These are phyloP conservation scores for Pipistrellus nathusii DNA, from an alignment of 2,797 vertebrate genomes.

Conservation along the genomic window DNA sequence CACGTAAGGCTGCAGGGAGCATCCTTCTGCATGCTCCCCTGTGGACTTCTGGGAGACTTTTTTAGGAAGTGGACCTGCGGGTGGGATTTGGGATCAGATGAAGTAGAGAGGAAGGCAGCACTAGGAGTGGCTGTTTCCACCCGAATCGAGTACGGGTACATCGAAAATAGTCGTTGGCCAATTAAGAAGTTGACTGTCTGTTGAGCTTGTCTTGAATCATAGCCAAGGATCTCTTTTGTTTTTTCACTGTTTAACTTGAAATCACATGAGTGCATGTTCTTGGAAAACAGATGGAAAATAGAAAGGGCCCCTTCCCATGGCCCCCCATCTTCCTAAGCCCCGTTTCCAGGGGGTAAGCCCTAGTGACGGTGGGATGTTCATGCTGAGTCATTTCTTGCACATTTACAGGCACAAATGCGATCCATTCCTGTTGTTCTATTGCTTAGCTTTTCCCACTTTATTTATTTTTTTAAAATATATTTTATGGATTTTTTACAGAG, in stretches of 20 bases:
- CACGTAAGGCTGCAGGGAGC: background rate
- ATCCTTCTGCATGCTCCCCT: background rate
- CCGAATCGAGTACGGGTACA: background rate
- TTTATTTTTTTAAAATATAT: too few relatives aligned
- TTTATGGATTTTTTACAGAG: too few relatives aligned
- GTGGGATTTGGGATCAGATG: background rate
- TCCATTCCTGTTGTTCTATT: background rate
- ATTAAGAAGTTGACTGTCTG: background rate
- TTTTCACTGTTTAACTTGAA: conserved; percentile 8
- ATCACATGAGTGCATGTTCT: background rate
- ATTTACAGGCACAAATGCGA: background rate
- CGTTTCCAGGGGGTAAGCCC: background rate
- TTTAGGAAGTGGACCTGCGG: background rate
- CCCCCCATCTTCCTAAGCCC: background rate
- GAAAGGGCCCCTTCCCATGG: background rate
- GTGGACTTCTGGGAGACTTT: background rate
- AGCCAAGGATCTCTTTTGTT: background rate
- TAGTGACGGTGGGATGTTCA: background rate
- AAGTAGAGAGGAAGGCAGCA: background rate
- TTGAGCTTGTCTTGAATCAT: background rate
- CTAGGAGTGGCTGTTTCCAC: background rate
- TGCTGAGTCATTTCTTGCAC: background rate
- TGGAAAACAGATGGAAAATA: conserved; percentile 4
- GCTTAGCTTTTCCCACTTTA: background rate
- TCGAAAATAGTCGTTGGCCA: background rate